Base-by-base conservation (phyloP, 2,113 vertebrate species). In the Etheostoma spectabile region DNA sequence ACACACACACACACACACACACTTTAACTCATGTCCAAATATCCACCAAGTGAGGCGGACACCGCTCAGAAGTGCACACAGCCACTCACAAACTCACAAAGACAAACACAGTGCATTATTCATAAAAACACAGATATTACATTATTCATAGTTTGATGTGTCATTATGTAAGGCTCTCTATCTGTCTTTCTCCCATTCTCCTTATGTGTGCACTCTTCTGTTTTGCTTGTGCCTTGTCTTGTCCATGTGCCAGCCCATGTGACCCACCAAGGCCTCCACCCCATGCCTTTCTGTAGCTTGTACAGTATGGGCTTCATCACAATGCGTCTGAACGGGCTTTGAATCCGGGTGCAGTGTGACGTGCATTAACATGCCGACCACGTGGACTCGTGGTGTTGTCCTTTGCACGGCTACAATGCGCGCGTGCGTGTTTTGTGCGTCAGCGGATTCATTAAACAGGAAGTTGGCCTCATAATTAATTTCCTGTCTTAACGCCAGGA, bases 391-490 rank as follows among this genome's bases (percentile, higher is more conserved):
- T 62, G 70, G 62, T 79, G 84, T 38, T 48, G 55, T 80, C 71
- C 15, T 52, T 19, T 22, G 33, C 53, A 53, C 8, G 15, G 11
- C 74, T 16, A 68, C 19, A 63, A 82, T 30, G 56, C 80, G 51
- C 42, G n/a, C 49, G 68, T 72, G 78, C 79, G 82, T 82, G n/a
- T n/a, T n/a, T 77, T 89, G 79, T 57, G n/a, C 38, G 42, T 74
- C 78, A 72, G 68, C 7, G 0, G 53, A 77, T 84, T 82, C 82
- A 90, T 82, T 86, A 86, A 89, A 90, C 80, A 88, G 89, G 88
- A 92, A 82, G 85, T 87, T 30, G 62, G 65, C 68, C 74, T 91
- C 79, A 86, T 92, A 84, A 92, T 92, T 91, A 89, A 92, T 93
- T 89, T 92, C 90, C 90, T 86, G 89, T 84, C 82, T 65, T 75